Percentiles rank a stretch among this genome's conserved stretches.
These are phyloP conservation scores for Boloria selene DNA, from an alignment of 2,888 invertebrate genomes.

Conservation along the genomic window DNA sequence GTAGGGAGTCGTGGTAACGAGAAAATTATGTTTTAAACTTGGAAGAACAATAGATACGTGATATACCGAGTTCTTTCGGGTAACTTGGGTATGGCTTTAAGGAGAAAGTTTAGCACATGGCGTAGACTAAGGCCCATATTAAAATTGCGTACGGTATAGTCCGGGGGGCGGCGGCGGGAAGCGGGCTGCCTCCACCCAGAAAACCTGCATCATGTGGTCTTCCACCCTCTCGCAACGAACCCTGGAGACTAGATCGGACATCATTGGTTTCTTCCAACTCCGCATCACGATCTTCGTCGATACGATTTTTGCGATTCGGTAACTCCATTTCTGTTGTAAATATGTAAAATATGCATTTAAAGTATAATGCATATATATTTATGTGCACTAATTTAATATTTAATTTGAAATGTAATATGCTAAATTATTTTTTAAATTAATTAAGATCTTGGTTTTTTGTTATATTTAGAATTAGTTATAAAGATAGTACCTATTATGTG, in stretches of 20 bases:
- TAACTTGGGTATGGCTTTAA: constrained; percentile 47
- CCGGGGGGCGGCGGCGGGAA: constrained; percentile 51
- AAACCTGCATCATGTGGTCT: constrained; percentile 73
- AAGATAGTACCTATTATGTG: too few relatives aligned
- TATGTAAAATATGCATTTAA: neutral
- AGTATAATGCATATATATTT: too few relatives aligned
- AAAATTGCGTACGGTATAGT: constrained; percentile 58
- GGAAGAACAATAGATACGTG: constrained; percentile 52
- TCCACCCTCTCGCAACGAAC: constrained; percentile 84
- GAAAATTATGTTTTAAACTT: constrained; percentile 45
- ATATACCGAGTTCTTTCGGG: constrained; percentile 44
- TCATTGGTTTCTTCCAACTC: constrained; percentile 73
- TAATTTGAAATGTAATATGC: too few relatives aligned
- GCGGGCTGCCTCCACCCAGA: constrained; percentile 65
- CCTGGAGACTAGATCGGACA: constrained; percentile 85
- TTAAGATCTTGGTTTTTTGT: too few relatives aligned
- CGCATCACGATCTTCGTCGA: constrained; percentile 71
- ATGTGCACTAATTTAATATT: too few relatives aligned
- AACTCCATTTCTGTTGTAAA: constrained; percentile 82
- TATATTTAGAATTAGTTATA: too few relatives aligned
- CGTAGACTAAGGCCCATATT: constrained; percentile 63
- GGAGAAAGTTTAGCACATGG: constrained; percentile 67
- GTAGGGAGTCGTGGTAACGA: constrained; percentile 25
- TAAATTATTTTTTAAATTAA: too few relatives aligned
- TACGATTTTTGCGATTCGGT: constrained; percentile 77